Evolutionary conservation across 2,797 vertebrate genomes (phyloP), one percentile per base, ranked within the genome.

Genomic region (Schizopygopsis malacanthus): DNA sequence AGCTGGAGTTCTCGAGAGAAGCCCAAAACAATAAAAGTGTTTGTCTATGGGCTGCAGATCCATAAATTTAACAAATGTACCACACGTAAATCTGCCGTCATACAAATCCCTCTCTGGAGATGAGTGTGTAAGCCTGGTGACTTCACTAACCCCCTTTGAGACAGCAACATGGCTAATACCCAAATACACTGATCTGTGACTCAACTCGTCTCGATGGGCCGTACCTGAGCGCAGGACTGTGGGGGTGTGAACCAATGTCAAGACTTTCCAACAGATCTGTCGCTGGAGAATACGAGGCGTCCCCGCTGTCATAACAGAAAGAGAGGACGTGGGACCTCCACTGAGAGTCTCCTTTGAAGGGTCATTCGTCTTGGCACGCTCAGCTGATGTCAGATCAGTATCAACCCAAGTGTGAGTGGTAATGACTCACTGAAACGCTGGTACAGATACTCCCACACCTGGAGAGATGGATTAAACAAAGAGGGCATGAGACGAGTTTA

Each of bases 301-400:
- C 85, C 22, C 56, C 39, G 25, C 80, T 85, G 83, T 85, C 87
- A 83, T 54, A 88, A 82, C 83, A 69, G 59, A 61, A 75, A 78
- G 75, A 79, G 43, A 43, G 67, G 71, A 77, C 33, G 13, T 41
- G 15, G n/a, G 41, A 25, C 28, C 78, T 84, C 71, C 52, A 22
- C 33, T 12, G 77, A 45, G 59, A 25, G 37, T 50, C 72, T 84
- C 8, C 47, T 69, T 83, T 79, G 56, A 70, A n/a, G 75, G 43
- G 45, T 47, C 76, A 12, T 88, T 88, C 61, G 52, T 83, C 84
- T 79, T 6, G 13, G 45, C 75, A 54, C 45, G 5, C 63, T 65
- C 41, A 45, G 69, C 80, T 70, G 54, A 78, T 86, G 67, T 78
- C 80, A 79, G 79, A 79, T 82, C 54, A 88, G 54, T 76, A 10